A percentile compares a stretch with the other conserved stretches of the same genome.
These are phyloP conservation scores for Drosophila anceps DNA, from an alignment of 2,888 invertebrate species.

Conservation along the genomic window DNA sequence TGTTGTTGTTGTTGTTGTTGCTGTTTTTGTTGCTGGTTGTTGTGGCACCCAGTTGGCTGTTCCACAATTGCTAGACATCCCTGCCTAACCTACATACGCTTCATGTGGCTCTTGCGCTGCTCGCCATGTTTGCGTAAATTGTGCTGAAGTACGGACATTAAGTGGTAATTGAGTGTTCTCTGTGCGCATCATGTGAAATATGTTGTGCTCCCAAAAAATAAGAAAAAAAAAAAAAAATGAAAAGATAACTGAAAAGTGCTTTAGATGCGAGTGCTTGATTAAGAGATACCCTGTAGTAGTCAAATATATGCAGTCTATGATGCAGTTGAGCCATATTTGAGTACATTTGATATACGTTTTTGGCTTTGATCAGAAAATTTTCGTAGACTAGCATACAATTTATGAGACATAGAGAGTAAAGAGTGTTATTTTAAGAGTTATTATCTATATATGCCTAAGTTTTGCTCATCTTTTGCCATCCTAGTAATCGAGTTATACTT, in stretches of 20 bases:
- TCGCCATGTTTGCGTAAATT: slow-evolving; percentile 71
- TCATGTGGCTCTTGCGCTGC: slow-evolving; percentile 25
- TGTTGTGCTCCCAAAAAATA: slow-evolving; percentile 24
- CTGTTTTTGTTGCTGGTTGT: not conserved
- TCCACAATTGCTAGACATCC: not conserved
- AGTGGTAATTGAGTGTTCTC: slow-evolving; percentile 75
- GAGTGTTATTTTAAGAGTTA: not conserved
- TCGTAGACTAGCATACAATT: no score
- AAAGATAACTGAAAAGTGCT: not conserved
- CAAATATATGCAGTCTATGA: not conserved
- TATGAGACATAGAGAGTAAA: no score
- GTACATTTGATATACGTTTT: no score
- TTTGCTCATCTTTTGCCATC: not conserved
- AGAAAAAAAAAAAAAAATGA: not conserved
- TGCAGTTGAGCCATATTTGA: not conserved
- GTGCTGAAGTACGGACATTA: slow-evolving; percentile 77
- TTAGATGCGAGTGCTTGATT: not conserved
- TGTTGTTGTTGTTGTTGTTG: slow-evolving; percentile 1
- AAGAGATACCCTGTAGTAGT: not conserved
- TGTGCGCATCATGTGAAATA: slow-evolving; percentile 57
- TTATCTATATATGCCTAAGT: not conserved
- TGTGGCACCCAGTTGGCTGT: slow-evolving; percentile 8
- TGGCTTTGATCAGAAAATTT: not conserved
- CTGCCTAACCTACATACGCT: not conserved
- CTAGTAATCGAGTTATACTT: not conserved